These are phyloP conservation scores for Alethe castanea DNA, from an alignment of 2,113 vertebrate species.

Conservation along the genomic window DNA sequence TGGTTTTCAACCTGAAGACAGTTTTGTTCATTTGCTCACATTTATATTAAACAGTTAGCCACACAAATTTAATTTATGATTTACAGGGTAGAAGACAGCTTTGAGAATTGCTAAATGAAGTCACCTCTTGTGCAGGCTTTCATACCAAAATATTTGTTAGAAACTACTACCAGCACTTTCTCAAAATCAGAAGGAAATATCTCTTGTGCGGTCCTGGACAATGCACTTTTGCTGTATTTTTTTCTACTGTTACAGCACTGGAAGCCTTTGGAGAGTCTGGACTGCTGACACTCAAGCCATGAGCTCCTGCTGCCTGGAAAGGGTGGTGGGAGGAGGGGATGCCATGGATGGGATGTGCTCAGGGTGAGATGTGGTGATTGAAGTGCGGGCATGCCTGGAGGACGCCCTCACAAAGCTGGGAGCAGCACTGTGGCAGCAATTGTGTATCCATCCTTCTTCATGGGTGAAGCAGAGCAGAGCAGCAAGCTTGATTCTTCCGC, in stretches of 20 bases:
- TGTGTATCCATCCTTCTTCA: background rate
- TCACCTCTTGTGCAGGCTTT: background rate
- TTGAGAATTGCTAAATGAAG: background rate
- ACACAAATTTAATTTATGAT: background rate
- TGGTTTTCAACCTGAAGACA: background rate
- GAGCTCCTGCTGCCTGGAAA: background rate
- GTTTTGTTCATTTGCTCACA: background rate
- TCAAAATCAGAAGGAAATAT: background rate
- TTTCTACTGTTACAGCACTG: background rate
- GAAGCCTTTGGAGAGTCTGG: background rate
- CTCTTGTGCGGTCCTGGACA: background rate
- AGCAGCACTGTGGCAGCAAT: background rate
- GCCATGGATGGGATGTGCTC: background rate
- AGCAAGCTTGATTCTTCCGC: background rate
- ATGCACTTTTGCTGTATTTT: background rate
- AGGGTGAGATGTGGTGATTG: fast-evolving
- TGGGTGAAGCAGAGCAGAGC: background rate
- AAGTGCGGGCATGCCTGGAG: background rate
- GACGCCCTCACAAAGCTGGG: background rate
- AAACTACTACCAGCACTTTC: background rate
- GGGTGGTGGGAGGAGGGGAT: background rate
- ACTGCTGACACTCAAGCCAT: background rate
- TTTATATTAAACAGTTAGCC: background rate
- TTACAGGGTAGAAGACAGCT: background rate
- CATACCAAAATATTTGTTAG: background rate